Evolutionary conservation across 1,140 invertebrate genomes (phyloP).

Genomic region (Heliconius hermathena): DNA sequence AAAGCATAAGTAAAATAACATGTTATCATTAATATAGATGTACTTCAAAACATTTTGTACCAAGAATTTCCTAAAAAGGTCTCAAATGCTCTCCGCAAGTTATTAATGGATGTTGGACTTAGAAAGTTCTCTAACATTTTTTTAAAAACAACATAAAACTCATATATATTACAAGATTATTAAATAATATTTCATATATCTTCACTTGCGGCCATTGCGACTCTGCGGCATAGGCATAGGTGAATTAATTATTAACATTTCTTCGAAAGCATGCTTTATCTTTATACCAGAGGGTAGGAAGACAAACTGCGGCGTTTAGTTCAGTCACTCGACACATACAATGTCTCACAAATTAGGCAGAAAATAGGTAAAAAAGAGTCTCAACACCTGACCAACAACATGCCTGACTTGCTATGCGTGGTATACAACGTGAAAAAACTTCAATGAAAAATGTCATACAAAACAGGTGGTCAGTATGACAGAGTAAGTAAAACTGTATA

Average conservation of each 20-base stretch:
- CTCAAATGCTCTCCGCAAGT: neutral
- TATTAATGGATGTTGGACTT: slow-evolving; percentile 7
- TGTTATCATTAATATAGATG: neutral
- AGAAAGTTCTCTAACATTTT: neutral
- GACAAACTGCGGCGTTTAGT: neutral
- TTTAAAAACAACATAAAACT: neutral
- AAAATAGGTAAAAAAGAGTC: too few relatives aligned
- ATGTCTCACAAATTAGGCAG: neutral
- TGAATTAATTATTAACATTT: too few relatives aligned
- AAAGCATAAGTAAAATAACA: neutral
- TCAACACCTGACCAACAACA: too few relatives aligned
- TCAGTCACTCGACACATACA: neutral
- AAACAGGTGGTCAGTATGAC: too few relatives aligned
- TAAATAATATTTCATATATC: neutral
- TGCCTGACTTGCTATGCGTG: neutral
- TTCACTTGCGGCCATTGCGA: too few relatives aligned
- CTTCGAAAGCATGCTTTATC: too few relatives aligned
- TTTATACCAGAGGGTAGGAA: too few relatives aligned
- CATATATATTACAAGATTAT: neutral
- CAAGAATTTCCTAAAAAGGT: neutral
- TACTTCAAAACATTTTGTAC: neutral
- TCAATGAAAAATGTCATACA: too few relatives aligned
- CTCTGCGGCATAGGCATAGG: too few relatives aligned
- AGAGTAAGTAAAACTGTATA: too few relatives aligned
- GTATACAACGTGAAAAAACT: neutral